These are phyloP conservation scores for Operophtera brumata DNA, from an alignment of 2,888 invertebrate species.

Conservation along the genomic window DNA sequence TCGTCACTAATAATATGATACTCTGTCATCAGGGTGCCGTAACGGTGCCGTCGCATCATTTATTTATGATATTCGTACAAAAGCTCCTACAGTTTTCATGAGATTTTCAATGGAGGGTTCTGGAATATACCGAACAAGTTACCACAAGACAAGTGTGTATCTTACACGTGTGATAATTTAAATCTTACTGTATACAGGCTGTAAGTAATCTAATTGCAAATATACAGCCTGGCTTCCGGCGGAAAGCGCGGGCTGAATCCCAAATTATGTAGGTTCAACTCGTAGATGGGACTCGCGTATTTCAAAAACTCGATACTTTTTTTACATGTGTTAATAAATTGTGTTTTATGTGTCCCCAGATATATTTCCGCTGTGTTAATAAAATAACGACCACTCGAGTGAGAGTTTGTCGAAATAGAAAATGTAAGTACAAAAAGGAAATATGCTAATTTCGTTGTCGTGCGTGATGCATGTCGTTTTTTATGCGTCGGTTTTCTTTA, in stretches of 20 bases:
- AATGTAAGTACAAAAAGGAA: conserved; percentile 7
- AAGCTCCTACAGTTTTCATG: background rate
- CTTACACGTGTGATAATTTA: conserved; percentile 42
- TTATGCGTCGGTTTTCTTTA: no score
- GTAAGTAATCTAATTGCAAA: conserved; percentile 60
- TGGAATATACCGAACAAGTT: conserved; percentile 1
- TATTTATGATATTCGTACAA: conserved; percentile 9
- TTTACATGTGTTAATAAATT: conserved; percentile 10
- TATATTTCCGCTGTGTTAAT: conserved; percentile 18
- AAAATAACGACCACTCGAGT: conserved; percentile 18
- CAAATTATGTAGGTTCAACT: conserved; percentile 38
- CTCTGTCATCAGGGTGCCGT: conserved; percentile 11
- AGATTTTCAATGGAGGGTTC: background rate
- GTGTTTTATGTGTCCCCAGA: conserved; percentile 10
- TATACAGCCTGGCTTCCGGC: conserved; percentile 45
- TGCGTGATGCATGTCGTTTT: no score
- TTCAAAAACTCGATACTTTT: conserved; percentile 29
- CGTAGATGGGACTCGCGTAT: conserved; percentile 28
- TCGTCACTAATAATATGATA: conserved; percentile 21
- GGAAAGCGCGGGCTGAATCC: conserved; percentile 42
- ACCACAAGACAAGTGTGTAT: conserved; percentile 10
- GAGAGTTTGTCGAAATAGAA: conserved; percentile 4
- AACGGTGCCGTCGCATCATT: conserved; percentile 7
- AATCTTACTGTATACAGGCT: conserved; percentile 41
- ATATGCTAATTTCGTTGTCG: background rate